These are phyloP conservation scores for Sternotherus odoratus DNA, from an alignment of 2,797 vertebrate species.

Conservation along the genomic window DNA sequence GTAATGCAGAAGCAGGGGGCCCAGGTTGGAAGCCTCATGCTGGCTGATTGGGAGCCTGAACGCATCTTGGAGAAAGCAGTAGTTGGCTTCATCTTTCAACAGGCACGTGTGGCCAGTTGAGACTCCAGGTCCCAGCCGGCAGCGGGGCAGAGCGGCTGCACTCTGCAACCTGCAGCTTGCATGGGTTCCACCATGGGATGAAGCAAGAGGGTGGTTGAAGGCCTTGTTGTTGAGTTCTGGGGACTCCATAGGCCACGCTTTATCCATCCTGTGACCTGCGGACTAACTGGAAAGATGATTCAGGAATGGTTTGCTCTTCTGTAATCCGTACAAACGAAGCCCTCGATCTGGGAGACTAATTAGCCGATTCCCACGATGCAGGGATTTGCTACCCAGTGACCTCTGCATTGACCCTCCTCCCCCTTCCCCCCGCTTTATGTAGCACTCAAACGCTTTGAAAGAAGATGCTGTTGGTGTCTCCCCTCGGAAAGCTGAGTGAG, in stretches of 20 bases:
- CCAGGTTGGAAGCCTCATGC: not conserved
- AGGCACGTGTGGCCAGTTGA: not conserved
- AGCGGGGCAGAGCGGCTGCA: not conserved
- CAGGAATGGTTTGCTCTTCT: not conserved
- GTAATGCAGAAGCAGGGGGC: not conserved
- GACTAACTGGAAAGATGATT: not conserved
- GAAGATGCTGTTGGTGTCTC: not conserved
- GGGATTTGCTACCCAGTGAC: too few species aligned
- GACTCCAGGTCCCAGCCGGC: not conserved
- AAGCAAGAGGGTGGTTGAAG: not conserved
- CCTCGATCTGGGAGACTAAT: not conserved
- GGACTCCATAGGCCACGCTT: not conserved
- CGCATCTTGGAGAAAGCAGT: not conserved
- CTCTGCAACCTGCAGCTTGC: not conserved
- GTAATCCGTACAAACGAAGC: not conserved
- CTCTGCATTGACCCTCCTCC: too few species aligned
- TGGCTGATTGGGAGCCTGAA: not conserved
- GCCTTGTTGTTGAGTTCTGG: not conserved
- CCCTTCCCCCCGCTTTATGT: not conserved
- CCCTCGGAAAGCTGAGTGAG: too few species aligned
- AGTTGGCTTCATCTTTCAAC: not conserved
- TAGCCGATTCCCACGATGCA: not conserved
- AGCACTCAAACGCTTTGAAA: not conserved
- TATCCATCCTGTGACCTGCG: not conserved
- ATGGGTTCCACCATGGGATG: not conserved